Conservation (phyloP, 1,140 invertebrate species). For the Galleria mellonella region DNA sequence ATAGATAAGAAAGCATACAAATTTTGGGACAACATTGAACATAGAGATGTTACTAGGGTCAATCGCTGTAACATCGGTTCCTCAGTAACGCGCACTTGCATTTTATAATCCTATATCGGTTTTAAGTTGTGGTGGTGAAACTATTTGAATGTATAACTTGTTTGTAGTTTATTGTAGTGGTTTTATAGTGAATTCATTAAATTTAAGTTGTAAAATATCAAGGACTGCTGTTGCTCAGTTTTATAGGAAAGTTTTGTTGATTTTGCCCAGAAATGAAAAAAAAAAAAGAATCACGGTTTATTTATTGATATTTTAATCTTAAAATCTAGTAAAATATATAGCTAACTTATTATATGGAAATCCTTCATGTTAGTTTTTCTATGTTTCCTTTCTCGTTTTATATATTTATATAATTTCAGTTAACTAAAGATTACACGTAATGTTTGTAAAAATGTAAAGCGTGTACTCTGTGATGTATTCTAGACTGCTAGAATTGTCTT, state of each 20-base stretch:
- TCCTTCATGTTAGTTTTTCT: too few species aligned
- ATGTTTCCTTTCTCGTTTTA: too few species aligned
- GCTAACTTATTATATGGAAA: too few species aligned
- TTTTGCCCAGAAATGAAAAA: constrained; percentile 28
- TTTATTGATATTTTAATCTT: too few species aligned
- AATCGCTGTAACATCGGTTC: too few species aligned
- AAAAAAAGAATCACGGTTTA: constrained; percentile 3
- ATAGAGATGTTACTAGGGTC: too few species aligned
- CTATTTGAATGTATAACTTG: constrained; percentile 29
- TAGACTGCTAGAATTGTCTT: constrained; percentile 47
- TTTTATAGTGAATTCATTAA: constrained; percentile 41
- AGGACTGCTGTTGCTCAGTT: constrained; percentile 34
- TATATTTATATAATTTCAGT: too few species aligned
- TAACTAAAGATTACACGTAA: too few species aligned
- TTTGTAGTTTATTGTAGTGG: constrained; percentile 42
- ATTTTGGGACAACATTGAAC: too few species aligned
- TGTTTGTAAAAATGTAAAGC: constrained; percentile 5
- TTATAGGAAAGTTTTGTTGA: constrained; percentile 34
- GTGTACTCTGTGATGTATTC: constrained; percentile 42
- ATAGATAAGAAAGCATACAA: too few species aligned
- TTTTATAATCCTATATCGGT: neutral
- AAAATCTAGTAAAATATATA: too few species aligned
- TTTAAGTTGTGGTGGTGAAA: constrained; percentile 40
- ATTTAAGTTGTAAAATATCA: constrained; percentile 50
- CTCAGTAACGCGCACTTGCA: too few species aligned